phyloP scores from a whole-genome alignment of 2,797 vertebrate species.

The Melanogrammus aeglefinus region DNA sequence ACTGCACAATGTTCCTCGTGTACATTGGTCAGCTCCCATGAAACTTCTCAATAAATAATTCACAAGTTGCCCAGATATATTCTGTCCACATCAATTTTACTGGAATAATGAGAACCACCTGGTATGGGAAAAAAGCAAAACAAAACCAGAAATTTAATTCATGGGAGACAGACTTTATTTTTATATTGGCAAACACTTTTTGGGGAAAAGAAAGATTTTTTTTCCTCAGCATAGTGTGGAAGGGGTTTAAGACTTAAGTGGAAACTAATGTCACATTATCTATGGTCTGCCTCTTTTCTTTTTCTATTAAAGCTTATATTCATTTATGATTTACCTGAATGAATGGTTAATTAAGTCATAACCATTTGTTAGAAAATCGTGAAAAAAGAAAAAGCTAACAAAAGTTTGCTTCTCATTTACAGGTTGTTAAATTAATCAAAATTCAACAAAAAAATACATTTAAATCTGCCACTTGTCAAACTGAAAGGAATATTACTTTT shows the following conservation, averaged over 20 bases:
- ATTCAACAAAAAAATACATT: background rate
- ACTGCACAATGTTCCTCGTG: background rate
- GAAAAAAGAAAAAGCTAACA: no score
- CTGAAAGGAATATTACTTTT: background rate
- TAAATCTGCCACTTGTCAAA: background rate
- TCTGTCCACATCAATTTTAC: background rate
- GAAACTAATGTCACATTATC: background rate
- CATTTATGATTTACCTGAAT: background rate
- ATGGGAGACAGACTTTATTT: background rate
- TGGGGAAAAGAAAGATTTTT: background rate
- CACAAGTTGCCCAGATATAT: background rate
- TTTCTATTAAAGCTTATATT: background rate
- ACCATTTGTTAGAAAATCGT: no score
- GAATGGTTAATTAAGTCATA: no score
- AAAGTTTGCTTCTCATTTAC: background rate
- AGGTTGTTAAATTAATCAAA: background rate
- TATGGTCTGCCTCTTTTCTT: background rate
- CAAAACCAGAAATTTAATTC: background rate
- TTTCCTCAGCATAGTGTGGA: background rate
- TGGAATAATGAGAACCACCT: slow-evolving; percentile 1
- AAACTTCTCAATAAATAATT: slow-evolving; percentile 3
- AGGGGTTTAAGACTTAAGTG: background rate
- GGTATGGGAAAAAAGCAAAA: background rate
- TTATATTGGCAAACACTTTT: background rate
- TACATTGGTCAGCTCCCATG: background rate